Percentiles rank a stretch among this genome's conserved stretches.
Conservation (phyloP, 2,113 vertebrate genomes). For the Heterotis niloticus region DNA sequence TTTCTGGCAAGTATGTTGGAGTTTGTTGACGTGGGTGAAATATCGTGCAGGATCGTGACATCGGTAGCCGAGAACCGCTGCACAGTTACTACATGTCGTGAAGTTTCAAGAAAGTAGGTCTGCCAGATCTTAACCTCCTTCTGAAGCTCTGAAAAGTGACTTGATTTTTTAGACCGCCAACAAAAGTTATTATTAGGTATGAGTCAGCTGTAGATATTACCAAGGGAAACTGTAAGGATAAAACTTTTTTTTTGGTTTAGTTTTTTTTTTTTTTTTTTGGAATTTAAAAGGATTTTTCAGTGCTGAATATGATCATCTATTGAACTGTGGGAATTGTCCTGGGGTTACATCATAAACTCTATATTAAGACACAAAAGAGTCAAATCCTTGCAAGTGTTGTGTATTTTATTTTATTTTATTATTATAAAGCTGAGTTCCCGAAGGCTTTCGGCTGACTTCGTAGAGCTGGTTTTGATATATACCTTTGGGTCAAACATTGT, state of each 20-base stretch:
- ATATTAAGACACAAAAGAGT: neutral
- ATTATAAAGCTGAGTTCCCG: no score
- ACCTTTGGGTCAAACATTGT: neutral
- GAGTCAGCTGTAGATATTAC: slow-evolving; percentile 2
- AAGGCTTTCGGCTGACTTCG: neutral
- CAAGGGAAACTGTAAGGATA: no score
- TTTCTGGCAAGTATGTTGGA: no score
- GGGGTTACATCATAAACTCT: neutral
- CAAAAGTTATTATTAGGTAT: neutral
- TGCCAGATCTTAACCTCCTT: no score
- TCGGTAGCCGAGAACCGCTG: no score
- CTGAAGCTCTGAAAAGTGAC: no score
- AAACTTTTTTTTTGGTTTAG: no score
- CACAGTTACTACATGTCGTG: no score
- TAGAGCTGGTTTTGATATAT: neutral
- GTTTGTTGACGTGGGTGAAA: no score
- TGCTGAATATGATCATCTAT: neutral
- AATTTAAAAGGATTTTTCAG: neutral
- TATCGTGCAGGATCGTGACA: no score
- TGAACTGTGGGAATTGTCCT: neutral
- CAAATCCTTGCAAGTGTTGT: neutral
- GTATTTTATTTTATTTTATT: neutral
- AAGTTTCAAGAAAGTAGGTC: no score
- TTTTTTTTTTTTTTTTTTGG: neutral
- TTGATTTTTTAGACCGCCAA: no score